A percentile compares a stretch with the other conserved stretches of the same genome.
These are phyloP conservation scores for Leptobrachium ailaonicum DNA, from an alignment of 2,113 vertebrate species.

Conservation along the genomic window DNA sequence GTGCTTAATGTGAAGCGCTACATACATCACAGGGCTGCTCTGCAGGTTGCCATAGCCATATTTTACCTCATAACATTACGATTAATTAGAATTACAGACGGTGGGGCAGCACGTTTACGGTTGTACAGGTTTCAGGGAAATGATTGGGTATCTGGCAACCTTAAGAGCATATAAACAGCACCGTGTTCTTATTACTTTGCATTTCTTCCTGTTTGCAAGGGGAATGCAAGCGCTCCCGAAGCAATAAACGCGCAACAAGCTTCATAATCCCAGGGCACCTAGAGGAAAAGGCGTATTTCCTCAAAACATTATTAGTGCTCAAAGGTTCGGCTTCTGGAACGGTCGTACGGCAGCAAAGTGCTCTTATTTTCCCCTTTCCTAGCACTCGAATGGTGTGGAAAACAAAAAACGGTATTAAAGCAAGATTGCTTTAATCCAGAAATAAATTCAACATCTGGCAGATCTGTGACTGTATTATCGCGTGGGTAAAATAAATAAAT, in stretches of 20 bases:
- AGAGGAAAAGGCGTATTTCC: not conserved
- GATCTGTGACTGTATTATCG: not conserved
- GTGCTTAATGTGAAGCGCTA: too few relatives aligned
- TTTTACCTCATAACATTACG: too few relatives aligned
- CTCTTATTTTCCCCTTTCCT: not conserved
- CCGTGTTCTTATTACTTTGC: not conserved
- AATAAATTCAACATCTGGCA: constrained; percentile 5
- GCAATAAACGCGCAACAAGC: not conserved
- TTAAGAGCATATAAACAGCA: not conserved
- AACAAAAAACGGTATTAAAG: not conserved
- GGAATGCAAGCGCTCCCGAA: not conserved
- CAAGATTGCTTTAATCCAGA: not conserved
- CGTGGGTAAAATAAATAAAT: too few relatives aligned
- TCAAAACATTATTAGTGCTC: not conserved
- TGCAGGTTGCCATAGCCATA: too few relatives aligned
- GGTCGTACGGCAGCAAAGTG: not conserved
- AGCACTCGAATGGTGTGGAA: not conserved
- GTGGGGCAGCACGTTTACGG: too few relatives aligned
- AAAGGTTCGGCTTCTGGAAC: not conserved
- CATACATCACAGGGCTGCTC: too few relatives aligned
- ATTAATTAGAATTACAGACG: too few relatives aligned
- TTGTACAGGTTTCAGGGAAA: too few relatives aligned
- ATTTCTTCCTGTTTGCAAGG: not conserved
- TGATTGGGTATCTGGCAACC: not conserved
- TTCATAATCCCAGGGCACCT: not conserved